Evolutionary conservation across 1,140 invertebrate species (phyloP).

Genomic region (Rhizoglyphus robini): DNA sequence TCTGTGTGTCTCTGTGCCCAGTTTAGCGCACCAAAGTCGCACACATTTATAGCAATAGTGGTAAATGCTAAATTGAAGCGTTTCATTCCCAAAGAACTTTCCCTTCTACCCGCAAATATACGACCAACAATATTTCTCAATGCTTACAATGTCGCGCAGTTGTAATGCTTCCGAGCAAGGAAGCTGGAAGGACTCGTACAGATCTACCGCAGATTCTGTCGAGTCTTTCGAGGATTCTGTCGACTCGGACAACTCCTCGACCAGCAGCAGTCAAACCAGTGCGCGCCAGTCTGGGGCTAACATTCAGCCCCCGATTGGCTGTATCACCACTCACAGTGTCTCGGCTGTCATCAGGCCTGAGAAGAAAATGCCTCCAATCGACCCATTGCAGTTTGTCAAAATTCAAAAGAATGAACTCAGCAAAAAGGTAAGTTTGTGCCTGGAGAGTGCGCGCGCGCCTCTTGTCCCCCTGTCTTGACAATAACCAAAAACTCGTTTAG

Average conservation of each 20-base stretch:
- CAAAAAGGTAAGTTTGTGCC: slow-evolving; percentile 23
- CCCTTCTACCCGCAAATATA: background rate
- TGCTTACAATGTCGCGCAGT: slow-evolving; percentile 8
- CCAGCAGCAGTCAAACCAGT: background rate
- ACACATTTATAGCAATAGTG: no score
- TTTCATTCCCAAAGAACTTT: no score
- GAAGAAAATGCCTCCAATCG: slow-evolving; percentile 19
- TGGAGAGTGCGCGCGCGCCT: no score
- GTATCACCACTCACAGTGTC: slow-evolving; percentile 15
- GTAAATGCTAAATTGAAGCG: no score
- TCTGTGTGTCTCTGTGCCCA: no score
- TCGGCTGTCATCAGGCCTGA: slow-evolving; percentile 13
- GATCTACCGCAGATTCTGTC: background rate
- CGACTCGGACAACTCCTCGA: slow-evolving; percentile 15
- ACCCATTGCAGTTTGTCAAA: slow-evolving; percentile 28
- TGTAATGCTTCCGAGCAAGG: slow-evolving; percentile 10
- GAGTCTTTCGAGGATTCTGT: slow-evolving; percentile 10
- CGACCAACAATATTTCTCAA: background rate
- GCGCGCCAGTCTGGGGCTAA: background rate
- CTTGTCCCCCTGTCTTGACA: no score
- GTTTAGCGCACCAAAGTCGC: no score
- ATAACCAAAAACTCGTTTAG: slow-evolving; percentile 14
- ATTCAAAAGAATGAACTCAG: slow-evolving; percentile 26
- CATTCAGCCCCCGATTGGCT: slow-evolving; percentile 3
- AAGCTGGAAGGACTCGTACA: slow-evolving; percentile 12